Percentiles rank a stretch among this genome's conserved stretches.
Evolutionary conservation across 1,140 invertebrate species (phyloP).

Genomic region (Aethina tumida): DNA sequence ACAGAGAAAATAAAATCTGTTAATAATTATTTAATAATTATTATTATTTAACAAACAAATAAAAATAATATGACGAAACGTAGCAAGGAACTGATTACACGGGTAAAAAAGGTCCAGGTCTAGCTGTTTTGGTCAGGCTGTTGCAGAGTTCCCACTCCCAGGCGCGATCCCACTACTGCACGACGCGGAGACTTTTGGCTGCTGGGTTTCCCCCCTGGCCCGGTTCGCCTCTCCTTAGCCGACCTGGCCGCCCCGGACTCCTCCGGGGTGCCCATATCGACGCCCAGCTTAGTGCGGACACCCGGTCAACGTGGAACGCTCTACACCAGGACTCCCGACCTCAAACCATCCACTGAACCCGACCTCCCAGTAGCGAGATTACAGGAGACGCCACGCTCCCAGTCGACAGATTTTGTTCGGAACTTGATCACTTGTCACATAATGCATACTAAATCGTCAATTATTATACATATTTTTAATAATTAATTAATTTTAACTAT

Average conservation of each 20-base stretch:
- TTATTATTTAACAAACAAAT: no score
- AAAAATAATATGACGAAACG: no score
- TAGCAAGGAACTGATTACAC: no score
- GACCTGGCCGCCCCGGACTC: constrained; percentile 75
- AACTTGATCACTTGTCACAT: no score
- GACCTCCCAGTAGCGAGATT: constrained; percentile 87
- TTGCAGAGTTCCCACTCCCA: constrained; percentile 72
- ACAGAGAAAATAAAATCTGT: no score
- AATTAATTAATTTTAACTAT: no score
- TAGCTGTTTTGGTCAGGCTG: constrained; percentile 77
- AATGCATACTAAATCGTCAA: no score
- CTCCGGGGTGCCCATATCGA: constrained; percentile 80
- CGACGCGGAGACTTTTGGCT: constrained; percentile 92
- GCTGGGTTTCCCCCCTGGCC: constrained; percentile 93
- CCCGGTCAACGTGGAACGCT: constrained; percentile 62
- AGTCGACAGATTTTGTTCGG: constrained; percentile 48
- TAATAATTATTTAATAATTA: no score
- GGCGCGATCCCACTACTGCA: constrained; percentile 95
- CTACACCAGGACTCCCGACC: constrained; percentile 62
- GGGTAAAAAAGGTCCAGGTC: no score
- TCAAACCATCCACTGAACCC: constrained; percentile 74
- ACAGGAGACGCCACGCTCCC: constrained; percentile 83
- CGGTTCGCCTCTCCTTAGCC: constrained; percentile 86
- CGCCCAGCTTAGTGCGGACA: constrained; percentile 80
- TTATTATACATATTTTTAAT: no score